phyloP scores from a whole-genome alignment of 1,140 invertebrate species.

The Prorops nasuta region DNA sequence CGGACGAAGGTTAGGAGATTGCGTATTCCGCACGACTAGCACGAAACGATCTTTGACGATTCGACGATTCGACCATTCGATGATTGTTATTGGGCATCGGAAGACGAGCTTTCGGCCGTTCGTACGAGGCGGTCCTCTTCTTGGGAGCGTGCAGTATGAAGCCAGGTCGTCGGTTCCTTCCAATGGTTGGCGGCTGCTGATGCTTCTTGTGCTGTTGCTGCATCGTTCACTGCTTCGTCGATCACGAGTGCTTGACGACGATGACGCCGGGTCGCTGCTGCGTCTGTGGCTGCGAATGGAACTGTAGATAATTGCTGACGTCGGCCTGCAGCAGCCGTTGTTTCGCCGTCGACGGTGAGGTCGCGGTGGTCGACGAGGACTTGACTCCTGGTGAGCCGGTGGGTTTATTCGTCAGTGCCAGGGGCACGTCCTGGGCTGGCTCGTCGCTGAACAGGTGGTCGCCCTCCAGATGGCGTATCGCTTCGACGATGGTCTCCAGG shows the following conservation, averaged over 20 bases:
- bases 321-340: constrained; percentile 61
- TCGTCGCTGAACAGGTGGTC: constrained; percentile 85
- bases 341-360: constrained; percentile 8
- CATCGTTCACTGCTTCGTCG: constrained; percentile 34
- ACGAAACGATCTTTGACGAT: no score
- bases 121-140: no score
- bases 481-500: constrained; percentile 96
- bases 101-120: no score
- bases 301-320: constrained; percentile 66
- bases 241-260: constrained; percentile 79
- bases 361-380: constrained; percentile 15
- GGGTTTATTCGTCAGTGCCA: constrained; percentile 71
- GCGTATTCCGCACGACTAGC: no score
- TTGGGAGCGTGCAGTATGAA: no score
- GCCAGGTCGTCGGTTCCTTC: no score
- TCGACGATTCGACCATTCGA: constrained; percentile 19
- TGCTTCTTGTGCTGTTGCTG: no score
- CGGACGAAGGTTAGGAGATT: no score
- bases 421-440: constrained; percentile 66
- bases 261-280: constrained; percentile 83
- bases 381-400: constrained; percentile 7
- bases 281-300: constrained; percentile 58
- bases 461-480: constrained; percentile 93
- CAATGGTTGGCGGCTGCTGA: no score
- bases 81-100: no score